phyloP scores from a whole-genome alignment of 2,797 vertebrate species.

The Falco novaeseelandiae region DNA sequence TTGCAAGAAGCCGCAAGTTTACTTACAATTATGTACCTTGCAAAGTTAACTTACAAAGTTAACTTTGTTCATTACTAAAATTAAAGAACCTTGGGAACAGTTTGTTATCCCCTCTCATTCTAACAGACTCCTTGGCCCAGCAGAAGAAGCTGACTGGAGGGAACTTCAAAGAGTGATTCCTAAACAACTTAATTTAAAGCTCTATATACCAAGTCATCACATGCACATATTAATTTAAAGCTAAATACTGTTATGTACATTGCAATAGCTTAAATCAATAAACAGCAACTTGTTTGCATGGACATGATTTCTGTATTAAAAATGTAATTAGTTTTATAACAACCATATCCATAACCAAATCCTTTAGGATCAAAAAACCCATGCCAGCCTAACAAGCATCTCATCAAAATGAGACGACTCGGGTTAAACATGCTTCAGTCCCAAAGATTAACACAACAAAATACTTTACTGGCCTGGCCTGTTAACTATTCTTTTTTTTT shows the following conservation, averaged over 20 bases:
- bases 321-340: background rate
- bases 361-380: background rate
- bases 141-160: background rate
- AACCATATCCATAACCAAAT: background rate
- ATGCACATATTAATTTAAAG: background rate
- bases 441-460: background rate
- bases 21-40: fast-evolving
- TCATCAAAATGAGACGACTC: background rate
- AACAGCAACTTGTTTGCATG: background rate
- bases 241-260: background rate
- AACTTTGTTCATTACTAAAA: background rate
- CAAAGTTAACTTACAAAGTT: background rate
- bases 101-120: background rate
- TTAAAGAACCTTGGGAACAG: background rate
- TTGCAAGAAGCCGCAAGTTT: background rate
- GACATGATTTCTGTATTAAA: background rate
- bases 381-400: background rate
- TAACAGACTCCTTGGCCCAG: background rate
- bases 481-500: background rate
- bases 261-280: background rate
- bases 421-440: background rate
- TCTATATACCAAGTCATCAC: background rate
- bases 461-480: background rate
- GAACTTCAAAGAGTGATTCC: background rate
- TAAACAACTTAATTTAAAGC: background rate